A percentile compares a stretch with the other conserved stretches of the same genome.
Conservation (phyloP, 1,140 invertebrate genomes). For the Papilio dardanus region DNA sequence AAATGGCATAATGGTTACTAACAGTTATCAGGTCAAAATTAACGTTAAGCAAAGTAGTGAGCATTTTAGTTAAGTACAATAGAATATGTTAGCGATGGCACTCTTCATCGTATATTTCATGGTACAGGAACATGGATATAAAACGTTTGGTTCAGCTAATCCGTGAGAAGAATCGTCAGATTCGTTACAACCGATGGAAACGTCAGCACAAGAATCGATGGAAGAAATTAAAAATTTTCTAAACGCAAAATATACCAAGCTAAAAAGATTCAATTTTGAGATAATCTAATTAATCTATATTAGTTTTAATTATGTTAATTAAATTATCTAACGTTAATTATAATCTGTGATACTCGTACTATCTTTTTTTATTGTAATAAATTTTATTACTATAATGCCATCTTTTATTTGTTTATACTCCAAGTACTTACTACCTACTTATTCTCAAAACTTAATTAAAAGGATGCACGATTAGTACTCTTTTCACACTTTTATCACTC, state of each 20-base stretch:
- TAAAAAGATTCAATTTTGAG: background rate
- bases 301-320: background rate
- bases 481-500: too few relatives aligned
- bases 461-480: too few relatives aligned
- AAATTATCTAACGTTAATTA: background rate
- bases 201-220: background rate
- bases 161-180: background rate
- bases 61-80: background rate
- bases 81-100: background rate
- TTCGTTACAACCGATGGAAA: background rate
- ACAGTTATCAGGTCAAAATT: too few relatives aligned
- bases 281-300: background rate
- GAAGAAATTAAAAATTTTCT: background rate
- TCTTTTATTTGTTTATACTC: background rate
- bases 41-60: too few relatives aligned
- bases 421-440: too few relatives aligned
- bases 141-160: background rate
- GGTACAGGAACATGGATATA: background rate
- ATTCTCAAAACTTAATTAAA: too few relatives aligned
- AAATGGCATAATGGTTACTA: too few relatives aligned
- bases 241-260: background rate
- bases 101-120: background rate
- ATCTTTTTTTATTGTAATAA: background rate
- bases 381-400: background rate
- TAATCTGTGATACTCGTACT: background rate